phyloP scores from a whole-genome alignment of 1,140 invertebrate genomes.

The Calephelis nemesis region DNA sequence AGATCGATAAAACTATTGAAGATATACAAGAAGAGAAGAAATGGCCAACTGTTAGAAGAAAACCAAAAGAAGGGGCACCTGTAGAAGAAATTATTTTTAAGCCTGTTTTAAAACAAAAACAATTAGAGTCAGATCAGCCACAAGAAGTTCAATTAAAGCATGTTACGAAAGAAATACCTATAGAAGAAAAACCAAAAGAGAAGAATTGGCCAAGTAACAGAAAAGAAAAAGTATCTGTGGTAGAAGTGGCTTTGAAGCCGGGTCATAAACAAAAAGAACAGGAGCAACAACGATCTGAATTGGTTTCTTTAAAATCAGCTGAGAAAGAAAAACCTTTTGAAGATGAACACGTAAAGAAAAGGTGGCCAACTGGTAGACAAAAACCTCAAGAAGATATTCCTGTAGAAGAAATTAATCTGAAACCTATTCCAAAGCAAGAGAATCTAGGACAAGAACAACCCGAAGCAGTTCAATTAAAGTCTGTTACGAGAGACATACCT shows the following conservation, averaged over 20 bases:
- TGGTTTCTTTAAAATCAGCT: constrained; percentile 40
- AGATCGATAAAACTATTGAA: constrained; percentile 18
- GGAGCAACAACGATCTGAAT: constrained; percentile 18
- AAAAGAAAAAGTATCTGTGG: constrained; percentile 31
- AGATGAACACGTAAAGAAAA: background rate
- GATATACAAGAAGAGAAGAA: constrained; percentile 31
- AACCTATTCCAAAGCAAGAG: constrained; percentile 35
- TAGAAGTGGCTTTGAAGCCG: constrained; percentile 38
- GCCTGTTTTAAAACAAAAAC: constrained; percentile 35
- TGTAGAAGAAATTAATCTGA: constrained; percentile 51
- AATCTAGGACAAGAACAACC: constrained; percentile 38
- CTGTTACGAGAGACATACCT: constrained; percentile 36
- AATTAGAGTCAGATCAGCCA: constrained; percentile 36
- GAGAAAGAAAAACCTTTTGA: constrained; percentile 19
- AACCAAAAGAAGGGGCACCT: constrained; percentile 61
- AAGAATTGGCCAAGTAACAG: constrained; percentile 64
- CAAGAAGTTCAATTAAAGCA: constrained; percentile 32
- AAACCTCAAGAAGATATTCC: constrained; percentile 63
- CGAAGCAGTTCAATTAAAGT: constrained; percentile 30
- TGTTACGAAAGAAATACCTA: constrained; percentile 35
- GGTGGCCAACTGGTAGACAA: constrained; percentile 41
- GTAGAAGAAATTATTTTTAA: constrained; percentile 52
- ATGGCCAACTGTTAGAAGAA: constrained; percentile 42
- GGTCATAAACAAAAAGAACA: constrained; percentile 39
- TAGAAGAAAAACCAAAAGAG: constrained; percentile 45